Conservation (phyloP, 1,140 invertebrate genomes). For the Drosophila leontia region DNA sequence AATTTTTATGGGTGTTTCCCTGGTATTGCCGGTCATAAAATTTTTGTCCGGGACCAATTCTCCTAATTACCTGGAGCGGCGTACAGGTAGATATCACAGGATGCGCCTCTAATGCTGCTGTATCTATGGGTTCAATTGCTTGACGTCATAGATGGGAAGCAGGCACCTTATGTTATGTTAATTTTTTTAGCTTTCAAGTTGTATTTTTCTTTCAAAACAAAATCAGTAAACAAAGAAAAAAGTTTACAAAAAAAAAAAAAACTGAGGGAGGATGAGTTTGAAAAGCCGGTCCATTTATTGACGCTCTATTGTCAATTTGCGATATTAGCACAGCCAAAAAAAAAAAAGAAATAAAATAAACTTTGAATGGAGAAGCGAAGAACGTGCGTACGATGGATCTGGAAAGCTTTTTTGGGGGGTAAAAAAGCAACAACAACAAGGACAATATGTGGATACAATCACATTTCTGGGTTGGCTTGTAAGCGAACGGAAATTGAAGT, state of each 20-base stretch:
- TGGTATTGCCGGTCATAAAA: slow-evolving; percentile 46
- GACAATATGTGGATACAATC: slow-evolving; percentile 8
- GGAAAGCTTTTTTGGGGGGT: slow-evolving; percentile 34
- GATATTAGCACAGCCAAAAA: slow-evolving; percentile 53
- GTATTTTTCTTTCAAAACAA: slow-evolving; percentile 53
- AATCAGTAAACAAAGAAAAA: slow-evolving; percentile 50
- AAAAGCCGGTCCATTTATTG: slow-evolving; percentile 63
- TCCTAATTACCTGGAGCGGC: slow-evolving; percentile 55
- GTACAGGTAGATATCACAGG: slow-evolving; percentile 54
- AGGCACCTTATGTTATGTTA: slow-evolving; percentile 65
- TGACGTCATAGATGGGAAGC: slow-evolving; percentile 50
- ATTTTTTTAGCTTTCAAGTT: slow-evolving; percentile 55
- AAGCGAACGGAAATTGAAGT: slow-evolving; percentile 74
- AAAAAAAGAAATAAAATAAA: slow-evolving; percentile 1
- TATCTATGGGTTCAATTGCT: neutral
- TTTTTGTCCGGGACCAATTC: slow-evolving; percentile 23
- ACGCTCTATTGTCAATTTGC: slow-evolving; percentile 71
- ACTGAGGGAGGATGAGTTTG: slow-evolving; percentile 10
- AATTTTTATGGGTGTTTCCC: slow-evolving; percentile 32
- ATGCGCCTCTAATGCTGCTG: slow-evolving; percentile 13
- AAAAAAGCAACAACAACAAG: slow-evolving; percentile 1
- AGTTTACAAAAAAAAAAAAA: slow-evolving; percentile 7
- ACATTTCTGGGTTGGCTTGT: slow-evolving; percentile 50
- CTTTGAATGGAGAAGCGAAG: slow-evolving; percentile 37
- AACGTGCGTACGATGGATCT: slow-evolving; percentile 56